Conservation (phyloP, 35 echinoderm and acorn worm species). For the Apostichopus parvimensis region DNA sequence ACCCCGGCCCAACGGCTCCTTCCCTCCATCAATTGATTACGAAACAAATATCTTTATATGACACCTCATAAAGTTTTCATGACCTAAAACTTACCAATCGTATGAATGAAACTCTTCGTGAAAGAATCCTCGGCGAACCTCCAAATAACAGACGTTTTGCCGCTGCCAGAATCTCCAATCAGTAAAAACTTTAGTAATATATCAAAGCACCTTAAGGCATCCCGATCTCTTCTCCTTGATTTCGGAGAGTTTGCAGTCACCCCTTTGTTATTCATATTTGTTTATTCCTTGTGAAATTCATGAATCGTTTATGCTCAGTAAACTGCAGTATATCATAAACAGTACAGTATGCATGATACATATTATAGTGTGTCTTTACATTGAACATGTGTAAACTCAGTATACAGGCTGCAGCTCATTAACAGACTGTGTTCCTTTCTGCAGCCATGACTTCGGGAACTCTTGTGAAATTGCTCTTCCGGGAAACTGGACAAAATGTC, state of each 20-base stretch:
- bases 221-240: neutral
- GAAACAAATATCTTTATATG: neutral
- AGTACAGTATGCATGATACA: neutral
- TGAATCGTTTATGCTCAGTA: neutral
- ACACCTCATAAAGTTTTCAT: neutral
- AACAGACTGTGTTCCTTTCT: neutral
- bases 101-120: conserved; percentile 77
- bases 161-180: conserved; percentile 80
- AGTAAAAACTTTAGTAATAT: conserved; percentile 66
- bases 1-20: no score
- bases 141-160: conserved; percentile 85
- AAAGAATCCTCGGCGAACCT: conserved; percentile 78
- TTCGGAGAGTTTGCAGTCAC: neutral
- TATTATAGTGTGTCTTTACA: neutral
- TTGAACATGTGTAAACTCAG: neutral
- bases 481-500: neutral
- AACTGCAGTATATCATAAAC: neutral
- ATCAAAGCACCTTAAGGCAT: conserved; percentile 37
- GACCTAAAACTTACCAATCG: conserved; percentile 64
- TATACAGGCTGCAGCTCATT: neutral
- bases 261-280: conserved; percentile 16
- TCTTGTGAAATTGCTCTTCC: conserved; percentile 30
- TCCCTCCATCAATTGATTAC: no score
- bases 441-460: neutral
- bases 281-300: neutral